Base-by-base conservation (phyloP, 2,113 vertebrate genomes). In the Barbus barbus region DNA sequence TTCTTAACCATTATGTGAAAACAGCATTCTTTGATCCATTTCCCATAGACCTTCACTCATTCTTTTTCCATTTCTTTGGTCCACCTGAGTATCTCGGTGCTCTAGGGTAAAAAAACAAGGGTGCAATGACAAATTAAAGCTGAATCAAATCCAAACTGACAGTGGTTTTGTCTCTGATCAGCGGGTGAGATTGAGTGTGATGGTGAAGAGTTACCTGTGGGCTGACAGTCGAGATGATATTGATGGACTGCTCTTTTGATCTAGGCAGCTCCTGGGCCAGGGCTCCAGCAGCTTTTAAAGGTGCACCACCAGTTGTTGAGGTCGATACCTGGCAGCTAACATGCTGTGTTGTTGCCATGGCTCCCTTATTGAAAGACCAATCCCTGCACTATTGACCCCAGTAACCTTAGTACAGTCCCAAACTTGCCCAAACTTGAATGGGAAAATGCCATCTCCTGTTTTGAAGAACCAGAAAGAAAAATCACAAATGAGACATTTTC, bases 261-360 rank as follows among this genome's bases (percentile, higher is more conserved):
- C 72, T 44, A 22, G 74, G 73, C 69, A 38, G n/a, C 60, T 80
- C 51, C 48, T 73, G 67, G 67, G 22, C 53, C 28, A 14, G 63
- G 20, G 24, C 63, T 72, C 33, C 3, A 22, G 24, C 58, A 48
- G 28, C 56, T 75, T 82, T 78, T 84, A 83, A 85, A 73, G 69
- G 73, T n/a, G 56, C 58, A 75, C 71, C 61, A 69, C 85, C 75
- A 51, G 56, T 86, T 82, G 71, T 82, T 58, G 20, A 53, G 82
- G 82, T 88, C 82, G 81, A 89, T 89, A 84, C 75, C 86, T 87
- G 83, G 84, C 76, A 89, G 85, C 76, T 87, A 84, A 85, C 85
- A 85, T 61, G 71, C 86, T 83, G 72, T 53, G 86, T 84, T 80
- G 86, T 89, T 90, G 86, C 85, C 84, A 90, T 87, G 84, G 85